Conservation (phyloP, 2,113 vertebrate genomes). For the Pterocles gutturalis region DNA sequence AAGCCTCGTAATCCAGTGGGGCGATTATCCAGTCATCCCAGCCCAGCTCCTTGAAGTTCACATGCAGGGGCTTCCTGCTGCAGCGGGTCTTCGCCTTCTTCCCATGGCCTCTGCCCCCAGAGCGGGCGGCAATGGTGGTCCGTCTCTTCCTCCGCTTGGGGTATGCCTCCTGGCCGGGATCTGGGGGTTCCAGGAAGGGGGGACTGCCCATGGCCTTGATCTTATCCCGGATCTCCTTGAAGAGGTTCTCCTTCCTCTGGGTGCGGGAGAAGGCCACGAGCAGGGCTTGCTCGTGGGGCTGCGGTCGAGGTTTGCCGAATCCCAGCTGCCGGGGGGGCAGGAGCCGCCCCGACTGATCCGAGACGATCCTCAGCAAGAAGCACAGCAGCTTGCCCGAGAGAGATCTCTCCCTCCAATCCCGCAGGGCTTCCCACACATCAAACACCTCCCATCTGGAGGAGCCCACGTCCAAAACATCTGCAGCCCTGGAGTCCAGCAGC, state of each 20-base stretch:
- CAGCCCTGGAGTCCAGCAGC: constrained; percentile 78
- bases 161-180: constrained; percentile 16
- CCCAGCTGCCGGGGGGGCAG: constrained; percentile 76
- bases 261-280: constrained; percentile 84
- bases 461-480: constrained; percentile 54
- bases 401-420: constrained; percentile 27
- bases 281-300: constrained; percentile 80
- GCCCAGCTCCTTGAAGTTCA: constrained; percentile 91
- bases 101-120: constrained; percentile 72
- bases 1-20: constrained; percentile 88
- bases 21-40: constrained; percentile 95
- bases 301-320: constrained; percentile 51
- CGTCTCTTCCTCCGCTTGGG: constrained; percentile 74
- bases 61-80: constrained; percentile 85
- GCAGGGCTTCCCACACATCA: constrained; percentile 80
- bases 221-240: constrained; percentile 85
- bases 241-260: constrained; percentile 81
- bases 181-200: constrained; percentile 25
- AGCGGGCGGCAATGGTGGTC: constrained; percentile 51
- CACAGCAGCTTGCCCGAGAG: constrained; percentile 66
- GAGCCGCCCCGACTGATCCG: constrained; percentile 48
- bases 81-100: constrained; percentile 82
- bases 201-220: constrained; percentile 75
- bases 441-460: constrained; percentile 85
- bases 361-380: constrained; percentile 76